Evolutionary conservation across 2,888 invertebrate genomes (phyloP).

Genomic region (Chrysolina haemoptera): DNA sequence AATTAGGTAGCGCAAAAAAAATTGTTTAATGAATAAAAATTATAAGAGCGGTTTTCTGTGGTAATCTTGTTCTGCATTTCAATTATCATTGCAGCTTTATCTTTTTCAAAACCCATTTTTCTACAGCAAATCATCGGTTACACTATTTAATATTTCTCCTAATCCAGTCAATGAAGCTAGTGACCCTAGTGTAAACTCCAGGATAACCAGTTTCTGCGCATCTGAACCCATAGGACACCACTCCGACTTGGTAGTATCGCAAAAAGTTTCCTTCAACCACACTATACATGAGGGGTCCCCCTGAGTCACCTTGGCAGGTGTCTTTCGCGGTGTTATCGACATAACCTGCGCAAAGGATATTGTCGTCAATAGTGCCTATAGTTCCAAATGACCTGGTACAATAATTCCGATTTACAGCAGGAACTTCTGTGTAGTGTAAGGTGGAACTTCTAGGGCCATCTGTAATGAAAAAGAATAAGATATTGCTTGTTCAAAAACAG

Average conservation of each 20-base stretch:
- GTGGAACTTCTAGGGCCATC: constrained; percentile 79
- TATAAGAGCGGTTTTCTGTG: too few species aligned
- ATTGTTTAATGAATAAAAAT: too few species aligned
- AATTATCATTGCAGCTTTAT: not conserved
- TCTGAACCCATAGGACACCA: constrained; percentile 79
- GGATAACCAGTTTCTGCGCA: constrained; percentile 77
- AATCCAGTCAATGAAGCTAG: constrained; percentile 78
- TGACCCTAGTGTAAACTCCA: constrained; percentile 77
- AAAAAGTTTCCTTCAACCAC: constrained; percentile 55
- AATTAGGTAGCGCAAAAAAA: too few species aligned
- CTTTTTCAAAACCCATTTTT: not conserved
- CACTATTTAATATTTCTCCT: constrained; percentile 59
- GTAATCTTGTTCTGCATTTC: not conserved
- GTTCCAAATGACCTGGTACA: constrained; percentile 75
- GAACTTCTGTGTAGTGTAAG: constrained; percentile 81
- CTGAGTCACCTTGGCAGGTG: constrained; percentile 86
- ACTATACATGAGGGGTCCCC: constrained; percentile 83
- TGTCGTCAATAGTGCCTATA: constrained; percentile 75
- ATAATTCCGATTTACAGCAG: constrained; percentile 75
- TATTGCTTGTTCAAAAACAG: not conserved
- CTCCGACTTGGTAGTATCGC: constrained; percentile 75
- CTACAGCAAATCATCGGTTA: too few species aligned
- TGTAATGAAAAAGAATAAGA: constrained; percentile 61
- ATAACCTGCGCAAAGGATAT: constrained; percentile 81
- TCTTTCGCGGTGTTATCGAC: constrained; percentile 76